phyloP scores from a whole-genome alignment of 2,113 vertebrate genomes.

The Garra rufa region DNA sequence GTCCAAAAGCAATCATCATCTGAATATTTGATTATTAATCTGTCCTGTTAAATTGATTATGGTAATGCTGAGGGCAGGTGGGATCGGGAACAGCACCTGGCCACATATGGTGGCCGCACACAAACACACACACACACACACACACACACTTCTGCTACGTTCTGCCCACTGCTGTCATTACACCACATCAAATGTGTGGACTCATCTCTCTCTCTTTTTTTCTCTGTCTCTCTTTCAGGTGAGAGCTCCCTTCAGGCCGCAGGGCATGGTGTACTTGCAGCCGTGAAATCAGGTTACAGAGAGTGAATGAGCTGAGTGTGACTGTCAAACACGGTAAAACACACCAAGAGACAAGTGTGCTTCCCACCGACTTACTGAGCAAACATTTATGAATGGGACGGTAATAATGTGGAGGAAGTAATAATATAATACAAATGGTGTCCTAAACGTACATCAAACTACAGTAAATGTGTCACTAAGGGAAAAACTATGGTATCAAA shows the following conservation, averaged over 20 bases:
- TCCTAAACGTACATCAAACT: not conserved
- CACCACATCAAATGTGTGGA: constrained; percentile 50
- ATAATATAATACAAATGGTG: not conserved
- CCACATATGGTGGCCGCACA: constrained; percentile 63
- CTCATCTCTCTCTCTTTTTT: constrained; percentile 38
- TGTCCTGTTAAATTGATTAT: constrained; percentile 81
- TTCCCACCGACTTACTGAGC: constrained; percentile 4
- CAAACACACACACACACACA: constrained; percentile 9
- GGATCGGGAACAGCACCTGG: constrained; percentile 73
- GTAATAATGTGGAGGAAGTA: constrained; percentile 29
- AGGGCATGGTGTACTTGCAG: constrained; percentile 39
- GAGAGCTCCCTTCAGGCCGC: constrained; percentile 31
- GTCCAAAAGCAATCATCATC: constrained; percentile 78
- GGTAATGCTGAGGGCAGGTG: constrained; percentile 68
- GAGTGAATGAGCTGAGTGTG: constrained; percentile 51
- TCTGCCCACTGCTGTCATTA: constrained; percentile 40
- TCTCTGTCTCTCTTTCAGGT: constrained; percentile 36
- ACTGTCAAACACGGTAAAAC: constrained; percentile 34
- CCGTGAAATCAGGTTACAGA: constrained; percentile 55
- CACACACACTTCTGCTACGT: constrained; percentile 13
- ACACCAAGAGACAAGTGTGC: constrained; percentile 13
- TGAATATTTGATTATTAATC: constrained; percentile 81
- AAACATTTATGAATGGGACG: constrained; percentile 31
- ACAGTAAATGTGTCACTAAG: not conserved
- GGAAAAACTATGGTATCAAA: not conserved